Percentiles rank a stretch among this genome's conserved stretches.
These are phyloP conservation scores for Poeciliopsis retropinna DNA, from an alignment of 2,113 vertebrate genomes.

Conservation along the genomic window DNA sequence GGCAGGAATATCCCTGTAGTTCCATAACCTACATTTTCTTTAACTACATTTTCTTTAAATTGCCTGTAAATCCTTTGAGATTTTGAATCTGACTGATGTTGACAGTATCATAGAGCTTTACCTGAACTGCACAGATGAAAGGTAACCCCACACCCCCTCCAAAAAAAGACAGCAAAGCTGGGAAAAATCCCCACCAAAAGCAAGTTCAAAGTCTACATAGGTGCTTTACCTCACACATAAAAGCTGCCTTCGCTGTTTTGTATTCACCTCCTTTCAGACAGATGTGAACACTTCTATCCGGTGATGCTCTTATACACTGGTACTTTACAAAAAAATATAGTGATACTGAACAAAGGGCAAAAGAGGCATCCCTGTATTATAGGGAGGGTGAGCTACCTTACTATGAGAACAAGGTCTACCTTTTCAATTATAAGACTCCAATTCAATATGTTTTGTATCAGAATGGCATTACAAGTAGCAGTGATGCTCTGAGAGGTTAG, in stretches of 20 bases:
- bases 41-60: neutral
- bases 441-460: constrained; percentile 4
- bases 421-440: constrained; percentile 25
- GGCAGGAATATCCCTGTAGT: neutral
- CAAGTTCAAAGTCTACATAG: neutral
- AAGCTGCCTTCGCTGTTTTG: constrained; percentile 8
- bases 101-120: neutral
- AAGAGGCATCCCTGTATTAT: neutral
- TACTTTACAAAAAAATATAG: neutral
- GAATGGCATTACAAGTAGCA: constrained; percentile 22
- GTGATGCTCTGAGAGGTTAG: constrained; percentile 19
- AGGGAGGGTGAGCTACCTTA: neutral
- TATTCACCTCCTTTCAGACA: constrained; percentile 2
- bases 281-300: neutral
- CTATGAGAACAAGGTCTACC: constrained; percentile 23
- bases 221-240: constrained; percentile 1
- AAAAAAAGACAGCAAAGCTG: neutral
- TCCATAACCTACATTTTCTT: neutral
- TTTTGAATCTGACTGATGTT: neutral
- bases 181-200: neutral
- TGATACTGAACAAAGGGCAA: neutral
- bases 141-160: too few relatives aligned
- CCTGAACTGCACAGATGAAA: neutral
- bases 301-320: neutral
- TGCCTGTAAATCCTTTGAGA: neutral